These are phyloP conservation scores for Festucalex cinctus DNA, from an alignment of 2,113 vertebrate genomes.

Conservation along the genomic window DNA sequence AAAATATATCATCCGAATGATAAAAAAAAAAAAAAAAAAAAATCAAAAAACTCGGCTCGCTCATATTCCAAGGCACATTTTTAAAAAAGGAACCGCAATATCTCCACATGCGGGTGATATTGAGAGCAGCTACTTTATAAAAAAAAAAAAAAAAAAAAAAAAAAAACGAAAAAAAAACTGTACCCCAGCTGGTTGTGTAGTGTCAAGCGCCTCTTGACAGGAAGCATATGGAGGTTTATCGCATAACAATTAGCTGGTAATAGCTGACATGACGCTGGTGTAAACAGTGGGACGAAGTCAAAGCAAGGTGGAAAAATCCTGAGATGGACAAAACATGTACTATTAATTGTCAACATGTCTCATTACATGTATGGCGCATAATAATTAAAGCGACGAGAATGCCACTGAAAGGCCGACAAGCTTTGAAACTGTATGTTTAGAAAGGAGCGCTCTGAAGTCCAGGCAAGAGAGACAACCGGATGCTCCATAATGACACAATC, in stretches of 20 bases:
- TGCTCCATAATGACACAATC: conserved; percentile 30
- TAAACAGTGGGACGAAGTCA: neutral
- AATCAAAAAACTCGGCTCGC: too few relatives aligned
- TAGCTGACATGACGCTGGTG: neutral
- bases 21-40: too few relatives aligned
- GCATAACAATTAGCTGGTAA: neutral
- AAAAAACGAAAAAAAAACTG: too few relatives aligned
- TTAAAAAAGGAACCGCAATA: too few relatives aligned
- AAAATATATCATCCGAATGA: too few relatives aligned
- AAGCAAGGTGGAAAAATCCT: neutral
- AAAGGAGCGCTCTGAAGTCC: conserved; percentile 1
- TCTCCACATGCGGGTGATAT: too few relatives aligned
- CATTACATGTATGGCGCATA: neutral
- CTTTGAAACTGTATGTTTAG: neutral
- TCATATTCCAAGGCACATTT: too few relatives aligned
- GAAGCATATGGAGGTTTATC: neutral
- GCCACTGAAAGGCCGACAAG: neutral
- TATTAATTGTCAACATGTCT: neutral
- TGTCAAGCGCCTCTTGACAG: neutral
- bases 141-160: too few relatives aligned
- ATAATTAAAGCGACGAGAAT: neutral
- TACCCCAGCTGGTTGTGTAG: neutral
- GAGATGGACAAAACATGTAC: neutral
- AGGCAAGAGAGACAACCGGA: conserved; percentile 5
- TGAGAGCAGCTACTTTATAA: too few relatives aligned